Evolutionary conservation across 1,140 invertebrate genomes (phyloP).

Genomic region (Papilio aristodemus): DNA sequence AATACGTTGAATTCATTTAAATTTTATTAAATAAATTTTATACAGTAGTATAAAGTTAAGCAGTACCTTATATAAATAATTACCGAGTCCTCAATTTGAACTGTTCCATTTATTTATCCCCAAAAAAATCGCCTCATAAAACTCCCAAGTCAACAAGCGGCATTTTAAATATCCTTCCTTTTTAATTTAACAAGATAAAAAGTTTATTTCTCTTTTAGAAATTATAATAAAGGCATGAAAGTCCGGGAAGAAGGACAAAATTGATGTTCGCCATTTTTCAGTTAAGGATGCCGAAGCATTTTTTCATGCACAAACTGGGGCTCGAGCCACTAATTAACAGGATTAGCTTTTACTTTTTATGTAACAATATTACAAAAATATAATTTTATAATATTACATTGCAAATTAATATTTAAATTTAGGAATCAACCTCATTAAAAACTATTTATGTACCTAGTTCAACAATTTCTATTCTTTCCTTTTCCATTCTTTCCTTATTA

Average conservation of each 20-base stretch:
- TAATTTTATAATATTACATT: too few relatives aligned
- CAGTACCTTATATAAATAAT: not conserved
- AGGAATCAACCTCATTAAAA: too few relatives aligned
- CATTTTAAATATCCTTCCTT: constrained; percentile 27
- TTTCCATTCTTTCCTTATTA: too few relatives aligned
- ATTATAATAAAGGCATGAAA: constrained; percentile 34
- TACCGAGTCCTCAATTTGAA: not conserved
- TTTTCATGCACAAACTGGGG: constrained; percentile 28
- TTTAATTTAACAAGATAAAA: constrained; percentile 33
- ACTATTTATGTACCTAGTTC: too few relatives aligned
- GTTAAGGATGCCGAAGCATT: constrained; percentile 19
- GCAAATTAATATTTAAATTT: too few relatives aligned
- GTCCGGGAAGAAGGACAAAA: constrained; percentile 32
- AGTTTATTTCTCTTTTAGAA: constrained; percentile 33
- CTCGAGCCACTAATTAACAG: constrained; percentile 30
- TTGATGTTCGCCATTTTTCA: constrained; percentile 33
- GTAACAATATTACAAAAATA: too few relatives aligned
- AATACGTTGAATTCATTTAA: too few relatives aligned
- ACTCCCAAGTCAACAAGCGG: constrained; percentile 7
- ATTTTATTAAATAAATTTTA: too few relatives aligned
- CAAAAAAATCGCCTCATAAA: not conserved
- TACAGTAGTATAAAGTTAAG: too few relatives aligned
- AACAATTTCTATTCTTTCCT: too few relatives aligned
- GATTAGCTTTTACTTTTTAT: constrained; percentile 26
- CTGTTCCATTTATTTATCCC: not conserved